Conservation (phyloP, 2,888 invertebrate genomes). For the Creontiades dilutus region DNA sequence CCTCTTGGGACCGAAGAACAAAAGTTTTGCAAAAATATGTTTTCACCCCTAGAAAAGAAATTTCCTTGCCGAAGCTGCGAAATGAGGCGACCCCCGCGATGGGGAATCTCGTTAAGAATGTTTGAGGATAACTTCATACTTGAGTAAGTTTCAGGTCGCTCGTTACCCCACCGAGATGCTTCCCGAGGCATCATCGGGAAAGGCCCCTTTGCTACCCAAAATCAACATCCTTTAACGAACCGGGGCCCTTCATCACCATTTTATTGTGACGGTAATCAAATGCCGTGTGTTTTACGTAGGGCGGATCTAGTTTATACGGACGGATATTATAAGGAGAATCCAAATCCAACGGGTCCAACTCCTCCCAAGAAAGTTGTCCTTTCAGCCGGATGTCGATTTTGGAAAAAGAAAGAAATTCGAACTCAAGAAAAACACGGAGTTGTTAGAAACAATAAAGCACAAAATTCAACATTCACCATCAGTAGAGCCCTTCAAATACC, state of each 20-base stretch:
- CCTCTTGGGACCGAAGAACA: neutral
- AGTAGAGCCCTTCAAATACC: too few species aligned
- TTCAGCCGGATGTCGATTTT: too few species aligned
- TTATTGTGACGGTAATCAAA: neutral
- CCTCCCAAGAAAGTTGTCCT: too few species aligned
- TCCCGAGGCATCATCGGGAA: neutral
- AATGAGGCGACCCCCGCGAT: neutral
- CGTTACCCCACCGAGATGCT: neutral
- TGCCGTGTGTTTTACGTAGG: neutral
- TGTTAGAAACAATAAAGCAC: too few species aligned
- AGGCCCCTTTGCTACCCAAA: neutral
- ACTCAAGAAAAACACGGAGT: too few species aligned
- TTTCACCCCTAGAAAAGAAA: neutral
- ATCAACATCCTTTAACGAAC: slow-evolving; percentile 17
- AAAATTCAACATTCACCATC: too few species aligned
- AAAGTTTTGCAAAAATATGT: neutral
- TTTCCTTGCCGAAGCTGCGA: neutral
- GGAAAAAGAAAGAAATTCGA: too few species aligned
- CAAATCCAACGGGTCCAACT: too few species aligned
- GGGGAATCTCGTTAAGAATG: slow-evolving; percentile 14
- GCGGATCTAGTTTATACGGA: neutral
- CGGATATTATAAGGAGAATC: too few species aligned
- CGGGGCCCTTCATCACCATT: neutral
- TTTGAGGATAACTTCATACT: slow-evolving; percentile 42
- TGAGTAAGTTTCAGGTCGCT: slow-evolving; percentile 29